These are phyloP conservation scores for Corella eumyota DNA, from an alignment of 23 tunicate genomes.

Conservation along the genomic window DNA sequence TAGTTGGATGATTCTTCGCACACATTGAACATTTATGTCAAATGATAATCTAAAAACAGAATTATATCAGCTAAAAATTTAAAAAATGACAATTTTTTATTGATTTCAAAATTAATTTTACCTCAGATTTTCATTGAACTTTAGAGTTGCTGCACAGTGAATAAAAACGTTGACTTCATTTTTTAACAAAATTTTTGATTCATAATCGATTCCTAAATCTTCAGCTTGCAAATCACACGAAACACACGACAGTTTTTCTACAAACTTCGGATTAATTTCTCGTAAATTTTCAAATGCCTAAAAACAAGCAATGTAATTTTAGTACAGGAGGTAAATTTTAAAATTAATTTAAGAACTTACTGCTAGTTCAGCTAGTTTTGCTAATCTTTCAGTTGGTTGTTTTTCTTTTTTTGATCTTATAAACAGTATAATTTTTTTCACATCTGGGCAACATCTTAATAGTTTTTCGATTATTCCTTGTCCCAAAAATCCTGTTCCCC, in stretches of 20 bases:
- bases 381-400: conserved; percentile 31
- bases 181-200: conserved; percentile 7
- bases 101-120: too few relatives aligned
- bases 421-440: conserved; percentile 31
- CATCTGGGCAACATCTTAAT: conserved; percentile 42
- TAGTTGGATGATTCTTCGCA: conserved; percentile 38
- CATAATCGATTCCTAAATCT: conserved; percentile 45
- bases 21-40: conserved; percentile 59
- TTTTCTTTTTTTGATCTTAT: conserved; percentile 24
- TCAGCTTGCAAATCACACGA: conserved; percentile 53
- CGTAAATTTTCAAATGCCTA: conserved; percentile 34
- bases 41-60: conserved; percentile 46
- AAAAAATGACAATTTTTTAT: too few relatives aligned
- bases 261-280: conserved; percentile 26
- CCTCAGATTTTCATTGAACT: conserved; percentile 83
- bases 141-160: conserved; percentile 76
- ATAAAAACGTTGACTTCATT: conserved; percentile 66
- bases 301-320: neutral
- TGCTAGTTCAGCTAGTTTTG: neutral
- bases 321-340: neutral
- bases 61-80: too few relatives aligned
- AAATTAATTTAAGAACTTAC: conserved; percentile 3
- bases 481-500: conserved; percentile 66
- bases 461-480: conserved; percentile 51
- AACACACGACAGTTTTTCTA: conserved; percentile 24